Evolutionary conservation across 2,888 invertebrate species (phyloP).

Genomic region (Ochlodes sylvanus): DNA sequence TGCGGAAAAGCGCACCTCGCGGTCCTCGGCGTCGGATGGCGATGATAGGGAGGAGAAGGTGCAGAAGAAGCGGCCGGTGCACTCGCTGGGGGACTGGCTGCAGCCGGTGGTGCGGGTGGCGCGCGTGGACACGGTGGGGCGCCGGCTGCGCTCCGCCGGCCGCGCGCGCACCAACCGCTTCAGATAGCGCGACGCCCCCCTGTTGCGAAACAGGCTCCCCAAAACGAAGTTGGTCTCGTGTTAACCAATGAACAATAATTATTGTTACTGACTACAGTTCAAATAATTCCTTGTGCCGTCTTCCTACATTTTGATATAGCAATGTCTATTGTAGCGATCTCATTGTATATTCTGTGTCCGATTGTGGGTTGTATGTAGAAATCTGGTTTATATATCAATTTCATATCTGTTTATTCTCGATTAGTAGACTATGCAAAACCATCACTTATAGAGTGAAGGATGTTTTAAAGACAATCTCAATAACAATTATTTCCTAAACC

Average conservation of each 20-base stretch:
- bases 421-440: background rate
- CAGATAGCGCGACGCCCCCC: conserved; percentile 59
- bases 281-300: conserved; percentile 38
- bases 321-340: conserved; percentile 32
- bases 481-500: background rate
- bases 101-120: conserved; percentile 89
- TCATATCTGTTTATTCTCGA: background rate
- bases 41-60: conserved; percentile 59
- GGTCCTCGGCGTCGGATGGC: conserved; percentile 58
- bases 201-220: conserved; percentile 30
- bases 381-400: background rate
- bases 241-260: conserved; percentile 8
- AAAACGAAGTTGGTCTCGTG: conserved; percentile 5
- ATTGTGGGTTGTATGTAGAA: conserved; percentile 19
- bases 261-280: conserved; percentile 34
- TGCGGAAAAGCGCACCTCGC: conserved; percentile 51
- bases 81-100: conserved; percentile 72
- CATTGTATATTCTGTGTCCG: conserved; percentile 25
- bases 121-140: conserved; percentile 82
- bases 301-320: conserved; percentile 30
- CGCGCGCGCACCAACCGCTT: conserved; percentile 49
- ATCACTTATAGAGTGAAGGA: background rate
- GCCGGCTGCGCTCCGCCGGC: conserved; percentile 67
- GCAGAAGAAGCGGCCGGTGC: conserved; percentile 62
- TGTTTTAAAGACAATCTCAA: background rate